Evolutionary conservation across 2,113 vertebrate genomes (phyloP).

Genomic region (Picathartes gymnocephalus): DNA sequence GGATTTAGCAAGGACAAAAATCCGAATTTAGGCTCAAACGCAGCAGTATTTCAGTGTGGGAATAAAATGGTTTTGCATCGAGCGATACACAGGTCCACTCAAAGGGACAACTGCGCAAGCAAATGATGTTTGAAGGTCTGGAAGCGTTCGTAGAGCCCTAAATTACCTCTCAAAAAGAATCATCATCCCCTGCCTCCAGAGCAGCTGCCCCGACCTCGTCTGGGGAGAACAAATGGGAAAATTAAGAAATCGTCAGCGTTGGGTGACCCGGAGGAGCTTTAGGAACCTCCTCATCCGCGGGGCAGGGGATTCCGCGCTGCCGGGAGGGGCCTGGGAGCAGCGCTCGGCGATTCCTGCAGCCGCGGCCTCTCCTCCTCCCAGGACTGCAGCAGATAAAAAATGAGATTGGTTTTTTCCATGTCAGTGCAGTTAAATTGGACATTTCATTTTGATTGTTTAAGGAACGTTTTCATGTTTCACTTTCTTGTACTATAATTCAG

Average conservation of each 20-base stretch:
- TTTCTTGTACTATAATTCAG: not conserved
- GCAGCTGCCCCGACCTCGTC: not conserved
- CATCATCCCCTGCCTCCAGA: not conserved
- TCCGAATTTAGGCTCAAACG: not conserved
- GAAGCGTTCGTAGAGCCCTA: not conserved
- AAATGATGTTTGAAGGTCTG: not conserved
- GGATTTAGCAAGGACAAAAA: too few species aligned
- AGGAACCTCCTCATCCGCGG: not conserved
- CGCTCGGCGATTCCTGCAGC: not conserved
- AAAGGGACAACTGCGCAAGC: not conserved
- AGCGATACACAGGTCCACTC: not conserved
- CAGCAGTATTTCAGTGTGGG: not conserved
- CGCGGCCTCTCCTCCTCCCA: not conserved
- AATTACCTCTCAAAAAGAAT: not conserved
- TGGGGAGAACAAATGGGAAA: not conserved
- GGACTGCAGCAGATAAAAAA: not conserved
- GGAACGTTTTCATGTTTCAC: not conserved
- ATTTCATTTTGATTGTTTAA: not conserved
- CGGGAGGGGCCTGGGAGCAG: not conserved
- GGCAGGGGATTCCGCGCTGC: not conserved
- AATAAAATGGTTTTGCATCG: not conserved
- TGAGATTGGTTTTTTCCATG: not conserved
- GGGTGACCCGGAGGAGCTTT: not conserved
- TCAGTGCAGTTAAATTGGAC: not conserved
- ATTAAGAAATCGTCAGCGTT: not conserved